A percentile compares a stretch with the other conserved stretches of the same genome.
These are phyloP conservation scores for Panthera uncia DNA, from an alignment of 2,113 vertebrate genomes.

Conservation along the genomic window DNA sequence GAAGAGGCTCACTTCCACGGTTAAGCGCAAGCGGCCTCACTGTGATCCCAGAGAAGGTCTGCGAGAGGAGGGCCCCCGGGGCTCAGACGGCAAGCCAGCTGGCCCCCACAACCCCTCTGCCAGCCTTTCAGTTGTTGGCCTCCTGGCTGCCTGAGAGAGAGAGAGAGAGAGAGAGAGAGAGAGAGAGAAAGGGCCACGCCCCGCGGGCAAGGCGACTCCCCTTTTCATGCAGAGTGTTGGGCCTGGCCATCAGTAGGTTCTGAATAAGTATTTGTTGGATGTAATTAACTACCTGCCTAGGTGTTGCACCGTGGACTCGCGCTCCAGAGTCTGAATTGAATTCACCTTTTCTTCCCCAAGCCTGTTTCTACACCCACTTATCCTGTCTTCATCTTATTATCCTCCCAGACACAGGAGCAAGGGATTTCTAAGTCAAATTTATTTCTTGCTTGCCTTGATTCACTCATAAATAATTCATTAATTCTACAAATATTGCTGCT, in stretches of 20 bases:
- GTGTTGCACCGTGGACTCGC: not conserved
- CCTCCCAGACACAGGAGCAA: conserved; percentile 25
- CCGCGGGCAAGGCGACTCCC: not conserved
- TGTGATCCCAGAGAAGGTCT: not conserved
- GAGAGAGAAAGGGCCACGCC: not conserved
- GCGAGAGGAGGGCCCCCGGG: rapidly evolving
- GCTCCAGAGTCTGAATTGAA: not conserved
- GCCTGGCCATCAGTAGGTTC: not conserved
- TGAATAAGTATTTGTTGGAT: not conserved
- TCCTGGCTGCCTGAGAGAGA: not conserved
- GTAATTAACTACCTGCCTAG: not conserved
- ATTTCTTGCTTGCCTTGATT: conserved; percentile 68
- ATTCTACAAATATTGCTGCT: conserved; percentile 73
- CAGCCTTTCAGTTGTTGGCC: not conserved
- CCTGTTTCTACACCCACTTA: conserved; percentile 48
- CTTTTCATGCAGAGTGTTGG: not conserved
- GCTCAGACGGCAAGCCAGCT: rapidly evolving
- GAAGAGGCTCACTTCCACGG: not conserved
- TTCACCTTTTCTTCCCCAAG: not conserved
- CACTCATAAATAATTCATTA: conserved; percentile 76
- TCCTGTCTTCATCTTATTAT: conserved; percentile 48
- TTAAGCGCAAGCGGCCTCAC: not conserved
- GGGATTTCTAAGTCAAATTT: conserved; percentile 66
- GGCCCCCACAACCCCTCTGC: too few relatives aligned
- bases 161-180: not conserved